Base-by-base conservation (phyloP, 2,888 invertebrate genomes). In the Escarpia spicata region DNA sequence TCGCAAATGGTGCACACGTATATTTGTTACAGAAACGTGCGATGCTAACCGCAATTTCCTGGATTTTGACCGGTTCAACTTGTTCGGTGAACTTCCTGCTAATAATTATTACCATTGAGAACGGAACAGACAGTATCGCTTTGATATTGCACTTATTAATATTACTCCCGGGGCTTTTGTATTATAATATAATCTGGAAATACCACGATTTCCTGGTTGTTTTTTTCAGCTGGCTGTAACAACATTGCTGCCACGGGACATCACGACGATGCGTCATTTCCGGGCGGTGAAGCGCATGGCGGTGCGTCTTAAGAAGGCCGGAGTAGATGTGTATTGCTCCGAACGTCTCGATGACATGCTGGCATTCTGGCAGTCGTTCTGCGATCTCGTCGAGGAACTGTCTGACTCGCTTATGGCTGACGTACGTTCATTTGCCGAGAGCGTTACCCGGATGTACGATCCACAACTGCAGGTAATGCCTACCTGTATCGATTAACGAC, bases 211-310 rank as follows among this genome's bases (percentile, higher is more conserved):
- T 52, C 52, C 15, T 9, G 52, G 2, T 52, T 52, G 26, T 75
- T n/a, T 75, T 2, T 6, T 75, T 75, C 19, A 75, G 75, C n/a
- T 75, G 75, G 75, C 75, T 26, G 75, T 75, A 15, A 75, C 94
- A 15, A 58, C 92, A 52, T 91, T 94, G n/a, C 94, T 94, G 10
- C 94, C 95, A 1, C 93, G 92, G 44, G 94, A 95, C 10, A 94
- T 95, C 26, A 92, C 93, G 90, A 94, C 93, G 19, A 93, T 95
- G 60, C 91, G 93, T 44, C 94, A 95, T 92, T 95, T 94, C 93
- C 94, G 93, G 92, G 93, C 94, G 92, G 92, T 95, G 60, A 92
- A 93, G 90, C 93, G 94, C 43, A 94, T 95, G 92, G 95, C 95
- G 15, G 93, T 93, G 89, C 93, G 94, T 91, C 94, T 95, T 90